These are phyloP conservation scores for Coregonus clupeaformis DNA, from an alignment of 2,113 vertebrate species.

Conservation along the genomic window DNA sequence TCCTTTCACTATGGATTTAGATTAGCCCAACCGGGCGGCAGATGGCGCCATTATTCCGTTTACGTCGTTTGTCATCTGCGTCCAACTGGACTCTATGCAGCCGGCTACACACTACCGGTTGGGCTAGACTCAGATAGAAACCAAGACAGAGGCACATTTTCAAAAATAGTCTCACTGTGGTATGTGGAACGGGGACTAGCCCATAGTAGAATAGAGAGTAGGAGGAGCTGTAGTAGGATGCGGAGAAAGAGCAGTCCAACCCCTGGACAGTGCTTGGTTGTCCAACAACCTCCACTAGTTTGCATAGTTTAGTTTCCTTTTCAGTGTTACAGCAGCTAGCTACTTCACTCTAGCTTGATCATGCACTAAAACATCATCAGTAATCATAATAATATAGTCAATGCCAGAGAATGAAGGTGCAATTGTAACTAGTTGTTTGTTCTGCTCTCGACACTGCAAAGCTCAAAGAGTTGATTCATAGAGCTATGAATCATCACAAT, in stretches of 20 bases:
- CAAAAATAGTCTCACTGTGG: background rate
- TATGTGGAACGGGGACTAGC: background rate
- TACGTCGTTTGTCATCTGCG: no score
- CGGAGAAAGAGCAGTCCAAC: no score
- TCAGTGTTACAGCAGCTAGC: background rate
- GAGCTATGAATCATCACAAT: no score
- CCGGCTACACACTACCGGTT: background rate
- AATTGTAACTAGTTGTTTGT: no score
- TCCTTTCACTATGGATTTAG: slow-evolving; percentile 19
- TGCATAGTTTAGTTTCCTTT: background rate
- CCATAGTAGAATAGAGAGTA: background rate
- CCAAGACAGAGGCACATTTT: background rate
- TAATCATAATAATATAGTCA: no score
- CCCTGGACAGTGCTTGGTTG: background rate
- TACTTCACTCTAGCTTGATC: background rate
- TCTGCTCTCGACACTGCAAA: no score
- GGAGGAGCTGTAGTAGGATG: background rate
- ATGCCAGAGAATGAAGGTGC: no score
- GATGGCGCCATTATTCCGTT: no score
- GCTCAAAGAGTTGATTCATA: no score
- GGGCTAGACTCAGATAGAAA: background rate
- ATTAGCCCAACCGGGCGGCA: no score
- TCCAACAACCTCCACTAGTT: no score
- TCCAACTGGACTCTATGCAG: background rate
- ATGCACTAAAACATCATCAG: background rate